Evolutionary conservation across 2,888 invertebrate species (phyloP).

Genomic region (Hydrotaea cyrtoneurina): DNA sequence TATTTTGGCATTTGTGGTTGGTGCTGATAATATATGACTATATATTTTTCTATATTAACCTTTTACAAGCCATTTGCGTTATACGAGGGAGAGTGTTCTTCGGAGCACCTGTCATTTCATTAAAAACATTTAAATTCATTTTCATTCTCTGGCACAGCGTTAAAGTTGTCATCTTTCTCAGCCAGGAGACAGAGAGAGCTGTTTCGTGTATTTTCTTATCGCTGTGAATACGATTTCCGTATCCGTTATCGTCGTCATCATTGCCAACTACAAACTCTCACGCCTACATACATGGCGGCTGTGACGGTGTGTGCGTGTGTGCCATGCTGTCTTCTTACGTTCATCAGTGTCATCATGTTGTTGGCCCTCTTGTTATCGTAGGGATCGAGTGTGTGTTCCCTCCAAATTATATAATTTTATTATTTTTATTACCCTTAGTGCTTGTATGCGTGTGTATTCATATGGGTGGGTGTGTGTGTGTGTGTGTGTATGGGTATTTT

Average conservation of each 20-base stretch:
- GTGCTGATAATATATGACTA: conserved; percentile 14
- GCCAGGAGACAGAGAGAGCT: neutral
- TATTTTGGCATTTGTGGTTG: conserved; percentile 34
- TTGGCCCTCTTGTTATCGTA: conserved; percentile 4
- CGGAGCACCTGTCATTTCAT: conserved; percentile 17
- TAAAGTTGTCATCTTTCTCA: conserved; percentile 32
- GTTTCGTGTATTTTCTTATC: conserved; percentile 72
- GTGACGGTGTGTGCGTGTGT: too few species aligned
- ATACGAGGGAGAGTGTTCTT: neutral
- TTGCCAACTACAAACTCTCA: neutral
- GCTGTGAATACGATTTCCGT: conserved; percentile 77
- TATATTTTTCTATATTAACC: conserved; percentile 22
- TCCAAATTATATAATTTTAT: conserved; percentile 77
- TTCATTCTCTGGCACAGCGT: neutral
- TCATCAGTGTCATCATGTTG: neutral
- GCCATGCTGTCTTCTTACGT: conserved; percentile 4
- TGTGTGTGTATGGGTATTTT: conserved; percentile 31
- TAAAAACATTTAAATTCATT: conserved; percentile 26
- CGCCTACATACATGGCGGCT: neutral
- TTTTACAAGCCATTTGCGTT: conserved; percentile 15
- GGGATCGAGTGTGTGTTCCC: neutral
- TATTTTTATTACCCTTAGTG: conserved; percentile 77
- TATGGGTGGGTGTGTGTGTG: conserved; percentile 35
- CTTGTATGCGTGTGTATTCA: conserved; percentile 52
- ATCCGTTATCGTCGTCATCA: conserved; percentile 68